Percentiles rank a stretch among this genome's conserved stretches.
These are phyloP conservation scores for Tokudaia tokunoshimensis DNA, from an alignment of 2,797 vertebrate genomes.

Conservation along the genomic window DNA sequence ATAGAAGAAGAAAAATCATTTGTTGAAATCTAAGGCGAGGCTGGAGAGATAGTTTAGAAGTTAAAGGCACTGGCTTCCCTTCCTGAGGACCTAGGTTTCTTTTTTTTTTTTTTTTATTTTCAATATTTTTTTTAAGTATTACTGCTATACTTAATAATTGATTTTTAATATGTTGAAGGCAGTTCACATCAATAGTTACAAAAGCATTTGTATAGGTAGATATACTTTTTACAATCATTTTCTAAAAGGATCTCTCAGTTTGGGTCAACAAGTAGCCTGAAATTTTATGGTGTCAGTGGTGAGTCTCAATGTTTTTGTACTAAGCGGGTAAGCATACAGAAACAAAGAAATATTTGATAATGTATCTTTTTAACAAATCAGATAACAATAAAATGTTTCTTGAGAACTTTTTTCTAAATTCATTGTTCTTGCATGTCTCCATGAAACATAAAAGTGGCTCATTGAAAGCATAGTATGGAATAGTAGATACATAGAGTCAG, in stretches of 20 bases:
- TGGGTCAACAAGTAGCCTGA: background rate
- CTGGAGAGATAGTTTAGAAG: background rate
- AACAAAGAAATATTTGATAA: background rate
- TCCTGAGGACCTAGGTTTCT: background rate
- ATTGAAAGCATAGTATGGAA: background rate
- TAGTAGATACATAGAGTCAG: background rate
- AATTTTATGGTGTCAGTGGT: background rate
- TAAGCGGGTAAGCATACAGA: background rate
- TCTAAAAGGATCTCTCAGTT: background rate
- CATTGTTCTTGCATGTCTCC: background rate
- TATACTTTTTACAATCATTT: background rate
- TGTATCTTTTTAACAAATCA: background rate
- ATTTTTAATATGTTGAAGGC: conserved; percentile 26
- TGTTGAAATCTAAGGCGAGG: background rate
- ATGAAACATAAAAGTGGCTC: conserved; percentile 1
- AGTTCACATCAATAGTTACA: background rate
- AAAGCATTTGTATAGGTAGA: background rate
- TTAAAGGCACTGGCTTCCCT: background rate
- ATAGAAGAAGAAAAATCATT: background rate
- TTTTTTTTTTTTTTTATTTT: no score
- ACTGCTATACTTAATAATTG: background rate
- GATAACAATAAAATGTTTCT: background rate
- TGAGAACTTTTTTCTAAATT: background rate
- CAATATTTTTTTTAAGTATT: no score
- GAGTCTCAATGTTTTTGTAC: conserved; percentile 13